Evolutionary conservation across 2,797 vertebrate genomes (phyloP), one percentile per base, ranked within the genome.

Genomic region (Pangasius larnaudii): DNA sequence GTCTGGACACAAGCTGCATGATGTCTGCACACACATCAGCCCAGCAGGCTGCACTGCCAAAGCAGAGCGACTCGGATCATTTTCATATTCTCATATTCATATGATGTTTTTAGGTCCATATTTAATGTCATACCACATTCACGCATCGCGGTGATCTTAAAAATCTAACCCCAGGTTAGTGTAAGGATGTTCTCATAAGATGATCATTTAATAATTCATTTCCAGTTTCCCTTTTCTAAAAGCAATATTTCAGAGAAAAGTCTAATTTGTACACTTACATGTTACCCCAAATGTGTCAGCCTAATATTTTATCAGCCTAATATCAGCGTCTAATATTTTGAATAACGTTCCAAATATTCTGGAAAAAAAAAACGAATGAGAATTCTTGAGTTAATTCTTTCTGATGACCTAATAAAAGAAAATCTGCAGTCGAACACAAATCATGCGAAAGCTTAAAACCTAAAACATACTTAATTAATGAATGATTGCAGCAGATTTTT

Each of bases 1-100:
- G 96, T 95, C 95, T 95, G 94, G 94, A 96, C 96, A 95, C 93
- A 96, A 92, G 92, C 92, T 85, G 75, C 61, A 91, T 90, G 91
- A 93, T 93, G 93, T 92, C 16, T 78, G 93, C 92, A 93, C 91
- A 30, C 5, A 78, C 27, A 87, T 71, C 90, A 89, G 72, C 90
- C 39, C 93, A 92, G 92, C 92, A 95, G 92, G 93, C 92, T 69
- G 42, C n/a, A 84, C 46, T 51, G 9, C 36, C 14, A 67, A 30
- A 51, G 36, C 58, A 63, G n/a, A 42, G 46, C 39, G 9, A 42
- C 56, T 81, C 16, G 56, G 8, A 81, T 81, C 1, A 61, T 24
- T 39, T 81, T 33, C n/a, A 59, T 59, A 36, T 58, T 79, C 30
- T 22, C 30, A 33, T 11, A 7, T 22, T 53, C 16, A 33, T 56